Evolutionary conservation across 2,797 vertebrate genomes (phyloP).

Genomic region (Megalops cyprinoides): DNA sequence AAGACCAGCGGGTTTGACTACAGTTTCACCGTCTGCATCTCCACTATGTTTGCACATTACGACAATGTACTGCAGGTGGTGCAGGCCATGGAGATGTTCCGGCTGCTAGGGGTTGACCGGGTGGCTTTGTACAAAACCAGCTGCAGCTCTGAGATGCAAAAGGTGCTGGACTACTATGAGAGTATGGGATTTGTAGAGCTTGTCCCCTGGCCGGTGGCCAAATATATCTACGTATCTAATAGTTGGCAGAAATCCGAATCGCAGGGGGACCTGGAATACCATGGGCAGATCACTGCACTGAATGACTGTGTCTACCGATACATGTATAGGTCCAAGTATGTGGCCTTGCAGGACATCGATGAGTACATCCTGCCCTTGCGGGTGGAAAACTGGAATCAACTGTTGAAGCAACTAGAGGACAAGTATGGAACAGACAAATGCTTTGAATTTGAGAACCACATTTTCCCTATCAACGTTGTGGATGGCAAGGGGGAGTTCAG

Average conservation of each 20-base stretch:
- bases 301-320: slow-evolving; percentile 66
- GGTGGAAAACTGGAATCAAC: slow-evolving; percentile 53
- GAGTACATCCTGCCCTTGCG: slow-evolving; percentile 64
- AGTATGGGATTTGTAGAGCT: slow-evolving; percentile 59
- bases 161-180: slow-evolving; percentile 60
- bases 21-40: slow-evolving; percentile 63
- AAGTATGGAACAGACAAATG: background rate
- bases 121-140: slow-evolving; percentile 62
- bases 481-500: background rate
- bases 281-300: slow-evolving; percentile 63
- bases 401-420: slow-evolving; percentile 52
- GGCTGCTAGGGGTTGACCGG: slow-evolving; percentile 57
- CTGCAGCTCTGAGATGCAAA: slow-evolving; percentile 47
- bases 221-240: slow-evolving; percentile 42
- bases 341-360: slow-evolving; percentile 65
- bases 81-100: slow-evolving; percentile 63
- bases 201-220: slow-evolving; percentile 57
- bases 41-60: slow-evolving; percentile 59
- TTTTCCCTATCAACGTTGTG: slow-evolving; percentile 27
- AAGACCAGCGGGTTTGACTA: slow-evolving; percentile 20
- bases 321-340: slow-evolving; percentile 67
- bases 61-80: slow-evolving; percentile 62
- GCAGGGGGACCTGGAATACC: slow-evolving; percentile 65
- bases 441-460: slow-evolving; percentile 54
- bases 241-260: slow-evolving; percentile 25